phyloP scores from a whole-genome alignment of 1,140 invertebrate species.

The Brachionus rotundiformis region DNA sequence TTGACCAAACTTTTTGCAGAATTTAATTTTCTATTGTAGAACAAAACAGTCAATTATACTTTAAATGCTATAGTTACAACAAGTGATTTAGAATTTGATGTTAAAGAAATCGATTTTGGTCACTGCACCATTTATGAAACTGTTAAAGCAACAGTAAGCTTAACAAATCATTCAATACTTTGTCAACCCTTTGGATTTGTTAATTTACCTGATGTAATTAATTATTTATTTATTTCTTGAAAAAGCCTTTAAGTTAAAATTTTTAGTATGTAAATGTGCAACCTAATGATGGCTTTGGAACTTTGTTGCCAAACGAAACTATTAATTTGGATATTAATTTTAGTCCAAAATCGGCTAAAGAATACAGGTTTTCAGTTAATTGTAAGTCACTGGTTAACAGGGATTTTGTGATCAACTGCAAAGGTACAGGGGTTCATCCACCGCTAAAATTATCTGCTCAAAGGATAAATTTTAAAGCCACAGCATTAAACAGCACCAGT shows the following conservation, averaged over 20 bases:
- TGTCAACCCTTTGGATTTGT: conserved; percentile 64
- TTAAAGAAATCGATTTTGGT: conserved; percentile 61
- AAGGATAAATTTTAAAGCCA: conserved; percentile 61
- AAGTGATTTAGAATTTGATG: conserved; percentile 62
- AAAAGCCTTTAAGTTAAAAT: neutral
- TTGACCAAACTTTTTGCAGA: neutral
- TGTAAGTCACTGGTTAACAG: conserved; percentile 56
- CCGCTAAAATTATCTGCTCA: conserved; percentile 63
- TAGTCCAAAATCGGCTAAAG: conserved; percentile 60
- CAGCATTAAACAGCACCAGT: conserved; percentile 60
- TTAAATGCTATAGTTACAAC: conserved; percentile 63
- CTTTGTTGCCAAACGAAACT: conserved; percentile 61
- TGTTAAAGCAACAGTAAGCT: conserved; percentile 57
- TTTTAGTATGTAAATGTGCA: conserved; percentile 63
- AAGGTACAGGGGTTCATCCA: conserved; percentile 62
- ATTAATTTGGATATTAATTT: conserved; percentile 63
- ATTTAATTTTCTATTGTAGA: conserved; percentile 53
- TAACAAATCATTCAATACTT: conserved; percentile 63
- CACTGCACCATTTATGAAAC: conserved; percentile 62
- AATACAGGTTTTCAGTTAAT: conserved; percentile 61
- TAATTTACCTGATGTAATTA: conserved; percentile 60
- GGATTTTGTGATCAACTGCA: conserved; percentile 61
- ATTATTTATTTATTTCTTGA: neutral
- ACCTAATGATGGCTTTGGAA: conserved; percentile 65
- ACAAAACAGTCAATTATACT: conserved; percentile 60